phyloP scores from a whole-genome alignment of 2,888 invertebrate species.

The Oeneis ivallda region DNA sequence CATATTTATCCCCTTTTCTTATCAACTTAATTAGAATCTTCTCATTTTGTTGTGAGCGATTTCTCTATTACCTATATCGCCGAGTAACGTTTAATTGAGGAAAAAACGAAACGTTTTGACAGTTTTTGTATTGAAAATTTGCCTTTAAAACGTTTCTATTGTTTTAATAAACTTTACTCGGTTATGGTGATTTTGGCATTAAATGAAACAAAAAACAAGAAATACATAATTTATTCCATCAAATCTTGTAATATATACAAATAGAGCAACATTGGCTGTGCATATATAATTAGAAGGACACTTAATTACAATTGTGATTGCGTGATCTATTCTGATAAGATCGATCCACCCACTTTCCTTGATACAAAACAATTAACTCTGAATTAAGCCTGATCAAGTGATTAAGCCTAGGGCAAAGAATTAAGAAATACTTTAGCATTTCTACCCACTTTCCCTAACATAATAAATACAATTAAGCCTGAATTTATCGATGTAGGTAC shows the following conservation, averaged over 20 bases:
- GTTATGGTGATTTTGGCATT: too few relatives aligned
- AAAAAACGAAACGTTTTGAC: too few relatives aligned
- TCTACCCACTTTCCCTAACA: background rate
- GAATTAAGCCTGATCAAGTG: conserved; percentile 45
- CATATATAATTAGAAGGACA: conserved; percentile 8
- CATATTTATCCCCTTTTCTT: too few relatives aligned
- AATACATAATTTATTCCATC: background rate
- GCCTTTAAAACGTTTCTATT: too few relatives aligned
- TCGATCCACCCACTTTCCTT: conserved; percentile 42
- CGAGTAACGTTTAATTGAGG: too few relatives aligned
- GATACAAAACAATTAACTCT: conserved; percentile 48
- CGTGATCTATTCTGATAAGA: conserved; percentile 40
- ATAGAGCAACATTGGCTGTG: background rate
- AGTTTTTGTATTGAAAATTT: too few relatives aligned
- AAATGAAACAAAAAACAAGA: background rate
- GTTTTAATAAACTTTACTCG: too few relatives aligned
- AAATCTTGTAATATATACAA: background rate
- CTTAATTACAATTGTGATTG: conserved; percentile 26
- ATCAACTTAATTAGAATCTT: too few relatives aligned
- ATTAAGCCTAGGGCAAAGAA: conserved; percentile 16
- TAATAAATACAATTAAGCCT: too few relatives aligned
- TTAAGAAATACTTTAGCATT: conserved; percentile 9
- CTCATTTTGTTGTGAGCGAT: too few relatives aligned
- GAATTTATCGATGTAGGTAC: background rate
- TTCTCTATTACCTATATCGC: too few relatives aligned